Evolutionary conservation across 2,888 invertebrate genomes (phyloP), one percentile per base, ranked within the genome.

Genomic region (Crossocerus cetratus): DNA sequence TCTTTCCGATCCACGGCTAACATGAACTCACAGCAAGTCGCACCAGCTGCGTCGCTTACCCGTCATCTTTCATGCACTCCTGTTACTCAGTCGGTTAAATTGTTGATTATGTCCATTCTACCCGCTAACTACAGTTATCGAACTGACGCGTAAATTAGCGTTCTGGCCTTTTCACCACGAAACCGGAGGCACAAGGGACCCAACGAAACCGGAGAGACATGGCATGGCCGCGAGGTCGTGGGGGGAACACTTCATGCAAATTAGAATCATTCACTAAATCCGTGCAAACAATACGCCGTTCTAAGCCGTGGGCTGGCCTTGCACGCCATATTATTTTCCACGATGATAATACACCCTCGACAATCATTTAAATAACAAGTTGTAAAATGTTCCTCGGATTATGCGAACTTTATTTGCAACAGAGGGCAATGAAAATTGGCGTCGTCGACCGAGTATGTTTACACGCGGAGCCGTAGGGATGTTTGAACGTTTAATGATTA

Each of bases 51-150:
- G 13, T 22, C 5, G 23, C 3, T 3, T 16, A 59, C 20, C 18
- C 43, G 3, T 13, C 18, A 4, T 2, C 18, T n/a, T 71, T 75
- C 53, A 65, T 67, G 53, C 54, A 56, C 8, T 45, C 63, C 58
- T 86, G 73, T 16, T 86, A 64, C 65, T n/a, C 71, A 83, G 84
- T 87, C 88, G 87, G 88, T 88, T 89, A 87, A 89, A 89, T 90
- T 89, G 89, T 90, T 90, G 89, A 90, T 90, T 90, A 89, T 89
- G 89, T 89, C 89, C 89, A 89, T 90, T 89, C 89, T 87, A 83
- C 83, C 82, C 82, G 84, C 82, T 84, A 85, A 88, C 86, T 84
- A 78, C 73, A 80, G 84, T 86, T 87, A 85, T 76, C 74, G 43
- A 65, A 71, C 73, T 76, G 69, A 75, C 75, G 72, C 83, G 86